Conservation (phyloP, 2,113 vertebrate species). For the Cranoglanis bouderius region DNA sequence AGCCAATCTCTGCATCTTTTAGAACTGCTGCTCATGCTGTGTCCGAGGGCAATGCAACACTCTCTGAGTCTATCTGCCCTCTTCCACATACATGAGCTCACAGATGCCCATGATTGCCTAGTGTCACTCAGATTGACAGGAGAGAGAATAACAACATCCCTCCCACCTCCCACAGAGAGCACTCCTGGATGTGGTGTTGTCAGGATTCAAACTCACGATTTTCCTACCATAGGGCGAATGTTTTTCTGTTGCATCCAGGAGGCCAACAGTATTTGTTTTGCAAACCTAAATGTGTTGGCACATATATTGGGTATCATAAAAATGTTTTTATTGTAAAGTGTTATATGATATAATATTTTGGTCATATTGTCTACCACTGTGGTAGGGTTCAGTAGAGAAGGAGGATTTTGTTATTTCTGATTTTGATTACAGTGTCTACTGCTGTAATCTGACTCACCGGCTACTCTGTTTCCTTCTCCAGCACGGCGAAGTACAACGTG, state of each 20-base stretch:
- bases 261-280: background rate
- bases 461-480: slow-evolving; percentile 64
- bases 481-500: slow-evolving; percentile 98
- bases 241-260: background rate
- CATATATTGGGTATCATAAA: background rate
- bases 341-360: background rate
- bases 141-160: background rate
- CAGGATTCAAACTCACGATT: background rate
- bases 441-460: background rate
- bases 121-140: background rate
- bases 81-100: background rate
- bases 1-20: background rate
- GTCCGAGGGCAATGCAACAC: background rate
- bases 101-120: background rate
- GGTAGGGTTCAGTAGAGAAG: no score
- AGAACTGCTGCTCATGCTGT: background rate
- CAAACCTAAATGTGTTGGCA: background rate
- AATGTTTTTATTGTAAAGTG: background rate
- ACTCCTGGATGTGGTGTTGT: background rate
- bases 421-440: background rate
- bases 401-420: background rate
- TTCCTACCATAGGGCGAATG: background rate
- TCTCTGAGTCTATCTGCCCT: background rate
- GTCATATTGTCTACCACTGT: background rate
- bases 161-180: background rate